Base-by-base conservation (phyloP, 2,797 vertebrate species). In the Xenopus petersii region DNA sequence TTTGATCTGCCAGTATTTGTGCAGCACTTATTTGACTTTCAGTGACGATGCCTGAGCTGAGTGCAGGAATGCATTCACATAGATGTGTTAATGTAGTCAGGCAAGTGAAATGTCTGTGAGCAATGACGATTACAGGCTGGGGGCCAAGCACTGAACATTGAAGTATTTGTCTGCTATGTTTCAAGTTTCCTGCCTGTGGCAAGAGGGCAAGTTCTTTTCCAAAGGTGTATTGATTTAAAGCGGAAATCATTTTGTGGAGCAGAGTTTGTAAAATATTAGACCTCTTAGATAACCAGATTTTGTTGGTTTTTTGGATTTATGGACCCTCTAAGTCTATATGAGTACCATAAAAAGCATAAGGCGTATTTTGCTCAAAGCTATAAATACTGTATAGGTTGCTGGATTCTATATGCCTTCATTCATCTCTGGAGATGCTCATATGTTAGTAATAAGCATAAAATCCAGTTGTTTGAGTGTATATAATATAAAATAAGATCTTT, bases 71-170 rank as follows among this genome's bases (percentile, higher is more conserved):
- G 12, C 54, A 60, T 54, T 60, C 26, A 49, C 47, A 66, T 26
- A 66, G 46, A 24, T 71, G 47, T 71, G 24, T 16, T 8, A 17
- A 75, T 61, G 15, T 26, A 36, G 69, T 62, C 30, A 30, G 75
- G 68, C 30, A 67, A 71, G 48, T 24, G 55, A 76, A 42, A 64
- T 65, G 55, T 59, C 36, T 66, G 62, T 64, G 62, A 42, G 47
- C 46, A 33, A 42, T 61, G 55, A 30, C 62, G 55, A 36, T 15
- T 36, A 9, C 10, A 72, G 75, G 75, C 70, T n/a, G 70, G 16
- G 47, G 30, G 72, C 69, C 75, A 72, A 48, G 13, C 8, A 7
- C 63, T 51, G 70, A 77, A 72, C 64, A 72, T 77, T 71, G 46
- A 67, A 42, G 11, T 42, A 54, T 60, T 71, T 76, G 68, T 76